Evolutionary conservation across 2,113 vertebrate species (phyloP).

Genomic region (Austrofundulus limnaeus): DNA sequence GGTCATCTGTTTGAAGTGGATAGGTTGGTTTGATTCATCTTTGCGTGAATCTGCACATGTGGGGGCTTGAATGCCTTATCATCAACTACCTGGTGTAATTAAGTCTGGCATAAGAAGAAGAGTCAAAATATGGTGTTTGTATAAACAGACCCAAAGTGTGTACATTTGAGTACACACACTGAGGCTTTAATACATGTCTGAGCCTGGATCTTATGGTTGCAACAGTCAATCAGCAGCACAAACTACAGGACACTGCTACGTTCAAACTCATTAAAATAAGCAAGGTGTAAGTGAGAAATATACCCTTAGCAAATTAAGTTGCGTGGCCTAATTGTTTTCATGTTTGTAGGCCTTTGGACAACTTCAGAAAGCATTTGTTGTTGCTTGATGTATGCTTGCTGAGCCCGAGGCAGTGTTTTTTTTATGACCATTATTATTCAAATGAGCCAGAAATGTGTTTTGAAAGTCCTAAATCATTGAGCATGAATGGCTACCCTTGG

Average conservation of each 20-base stretch:
- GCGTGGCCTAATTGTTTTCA: conserved; percentile 78
- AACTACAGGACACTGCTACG: conserved; percentile 63
- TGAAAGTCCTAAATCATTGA: conserved; percentile 83
- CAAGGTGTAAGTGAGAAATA: conserved; percentile 66
- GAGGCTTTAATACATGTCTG: conserved; percentile 62
- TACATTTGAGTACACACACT: conserved; percentile 18
- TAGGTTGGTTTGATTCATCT: conserved; percentile 75
- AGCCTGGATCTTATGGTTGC: conserved; percentile 49
- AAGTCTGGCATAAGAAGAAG: conserved; percentile 62
- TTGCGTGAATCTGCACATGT: conserved; percentile 49
- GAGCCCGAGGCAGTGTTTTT: conserved; percentile 77
- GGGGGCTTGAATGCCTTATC: conserved; percentile 53
- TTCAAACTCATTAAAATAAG: conserved; percentile 79
- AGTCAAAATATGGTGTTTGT: conserved; percentile 60
- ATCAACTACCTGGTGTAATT: conserved; percentile 63
- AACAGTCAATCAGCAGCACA: conserved; percentile 70
- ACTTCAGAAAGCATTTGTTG: conserved; percentile 78
- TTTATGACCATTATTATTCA: conserved; percentile 83
- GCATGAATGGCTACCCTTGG: conserved; percentile 80
- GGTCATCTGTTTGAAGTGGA: conserved; percentile 76
- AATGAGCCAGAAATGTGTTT: conserved; percentile 81
- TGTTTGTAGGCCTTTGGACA: conserved; percentile 74
- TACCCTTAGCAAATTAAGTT: conserved; percentile 75
- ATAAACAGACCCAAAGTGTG: conserved; percentile 13
- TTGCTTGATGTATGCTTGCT: conserved; percentile 78